Evolutionary conservation across 1,140 invertebrate genomes (phyloP).

Genomic region (Neodiprion virginianus): DNA sequence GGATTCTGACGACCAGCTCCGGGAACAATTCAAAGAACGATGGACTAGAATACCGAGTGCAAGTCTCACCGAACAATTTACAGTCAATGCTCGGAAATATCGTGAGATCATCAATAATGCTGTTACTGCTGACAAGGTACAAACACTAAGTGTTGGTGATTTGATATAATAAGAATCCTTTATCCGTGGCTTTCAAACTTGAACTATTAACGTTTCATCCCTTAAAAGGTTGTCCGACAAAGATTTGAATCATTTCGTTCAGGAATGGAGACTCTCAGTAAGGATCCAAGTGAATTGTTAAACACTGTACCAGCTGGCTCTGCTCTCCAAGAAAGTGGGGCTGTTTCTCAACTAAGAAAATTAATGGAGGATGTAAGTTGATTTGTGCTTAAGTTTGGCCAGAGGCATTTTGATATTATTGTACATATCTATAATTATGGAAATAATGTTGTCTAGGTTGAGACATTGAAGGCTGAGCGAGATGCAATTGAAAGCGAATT

Average conservation of each 20-base stretch:
- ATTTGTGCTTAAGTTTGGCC: conserved; percentile 18
- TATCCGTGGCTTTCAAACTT: background rate
- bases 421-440: conserved; percentile 15
- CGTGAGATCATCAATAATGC: conserved; percentile 92
- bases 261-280: conserved; percentile 84
- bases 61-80: conserved; percentile 89
- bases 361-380: conserved; percentile 79
- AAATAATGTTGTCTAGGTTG: conserved; percentile 67
- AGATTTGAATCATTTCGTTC: conserved; percentile 85
- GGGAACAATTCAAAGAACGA: conserved; percentile 87
- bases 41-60: conserved; percentile 92
- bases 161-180: conserved; percentile 17
- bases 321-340: conserved; percentile 65
- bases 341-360: conserved; percentile 72
- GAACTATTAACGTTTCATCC: conserved; percentile 34
- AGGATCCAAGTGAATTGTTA: conserved; percentile 71
- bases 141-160: conserved; percentile 22
- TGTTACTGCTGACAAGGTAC: conserved; percentile 74
- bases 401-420: conserved; percentile 18
- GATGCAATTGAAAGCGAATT: conserved; percentile 89
- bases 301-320: conserved; percentile 69
- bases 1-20: conserved; percentile 86
- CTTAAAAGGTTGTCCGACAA: conserved; percentile 78
- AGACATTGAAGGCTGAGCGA: conserved; percentile 86
- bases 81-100: conserved; percentile 89